A percentile compares a stretch with the other conserved stretches of the same genome.
Evolutionary conservation across 2,113 vertebrate genomes (phyloP).

Genomic region (Xerus inauris): DNA sequence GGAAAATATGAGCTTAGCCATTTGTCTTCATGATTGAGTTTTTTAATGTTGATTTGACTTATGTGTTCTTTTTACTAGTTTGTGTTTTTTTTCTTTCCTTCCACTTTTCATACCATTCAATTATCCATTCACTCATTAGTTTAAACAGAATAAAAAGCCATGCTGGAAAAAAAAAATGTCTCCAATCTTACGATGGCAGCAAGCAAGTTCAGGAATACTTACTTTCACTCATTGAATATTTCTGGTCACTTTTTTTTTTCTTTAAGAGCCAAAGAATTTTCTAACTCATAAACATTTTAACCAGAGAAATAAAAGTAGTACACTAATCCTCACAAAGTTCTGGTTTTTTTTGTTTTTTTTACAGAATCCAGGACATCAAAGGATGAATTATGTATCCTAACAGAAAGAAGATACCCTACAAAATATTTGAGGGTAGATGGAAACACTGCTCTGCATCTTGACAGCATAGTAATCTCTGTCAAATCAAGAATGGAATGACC

Average conservation of each 20-base stretch:
- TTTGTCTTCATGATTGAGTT: not conserved
- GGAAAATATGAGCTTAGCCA: not conserved
- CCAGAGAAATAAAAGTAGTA: not conserved
- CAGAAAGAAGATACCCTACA: slow-evolving; percentile 57
- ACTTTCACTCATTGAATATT: not conserved
- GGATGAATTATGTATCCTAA: slow-evolving; percentile 64
- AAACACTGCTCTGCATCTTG: slow-evolving; percentile 69
- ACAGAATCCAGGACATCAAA: slow-evolving; percentile 5
- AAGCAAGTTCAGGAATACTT: not conserved
- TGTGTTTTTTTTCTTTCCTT: not conserved
- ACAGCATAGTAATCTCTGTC: slow-evolving; percentile 78
- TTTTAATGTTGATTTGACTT: not conserved
- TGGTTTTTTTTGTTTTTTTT: slow-evolving; percentile 21
- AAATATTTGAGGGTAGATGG: slow-evolving; percentile 71
- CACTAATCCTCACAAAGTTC: not conserved
- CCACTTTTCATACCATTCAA: not conserved
- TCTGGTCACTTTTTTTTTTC: not conserved
- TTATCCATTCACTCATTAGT: not conserved
- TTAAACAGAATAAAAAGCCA: not conserved
- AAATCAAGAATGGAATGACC: slow-evolving; percentile 77
- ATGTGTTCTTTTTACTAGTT: not conserved
- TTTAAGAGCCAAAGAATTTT: slow-evolving; percentile 3
- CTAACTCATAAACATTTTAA: slow-evolving; percentile 51
- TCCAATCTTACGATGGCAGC: not conserved
- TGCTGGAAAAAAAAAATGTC: not conserved